Percentiles rank a stretch among this genome's conserved stretches.
Conservation (phyloP, 2,888 invertebrate genomes). For the Portevinia maculata region DNA sequence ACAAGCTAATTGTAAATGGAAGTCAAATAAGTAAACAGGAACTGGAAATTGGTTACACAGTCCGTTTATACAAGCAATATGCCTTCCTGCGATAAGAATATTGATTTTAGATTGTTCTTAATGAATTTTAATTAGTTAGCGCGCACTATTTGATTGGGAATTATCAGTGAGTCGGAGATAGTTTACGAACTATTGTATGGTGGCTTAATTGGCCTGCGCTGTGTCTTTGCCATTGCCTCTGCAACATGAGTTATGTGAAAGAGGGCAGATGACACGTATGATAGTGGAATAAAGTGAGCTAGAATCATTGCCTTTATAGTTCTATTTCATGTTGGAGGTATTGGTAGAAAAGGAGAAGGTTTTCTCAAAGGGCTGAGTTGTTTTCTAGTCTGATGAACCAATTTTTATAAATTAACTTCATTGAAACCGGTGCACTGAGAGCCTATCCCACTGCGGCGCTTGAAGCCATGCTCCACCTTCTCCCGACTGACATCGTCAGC, state of each 20-base stretch:
- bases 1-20: slow-evolving; percentile 71
- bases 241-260: not conserved
- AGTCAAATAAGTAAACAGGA: slow-evolving; percentile 71
- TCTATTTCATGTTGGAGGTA: not conserved
- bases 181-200: not conserved
- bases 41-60: slow-evolving; percentile 72
- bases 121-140: slow-evolving; percentile 74
- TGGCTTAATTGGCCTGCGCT: slow-evolving; percentile 23
- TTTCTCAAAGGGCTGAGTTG: too few relatives aligned
- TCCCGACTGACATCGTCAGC: too few relatives aligned
- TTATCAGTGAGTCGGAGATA: slow-evolving; percentile 37
- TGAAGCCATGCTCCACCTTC: too few relatives aligned
- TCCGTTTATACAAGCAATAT: slow-evolving; percentile 65
- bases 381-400: too few relatives aligned
- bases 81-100: slow-evolving; percentile 73
- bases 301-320: slow-evolving; percentile 36
- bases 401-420: too few relatives aligned
- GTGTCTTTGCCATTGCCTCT: not conserved
- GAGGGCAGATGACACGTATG: slow-evolving; percentile 24
- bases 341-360: too few relatives aligned
- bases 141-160: slow-evolving; percentile 62
- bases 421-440: too few relatives aligned
- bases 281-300: slow-evolving; percentile 27
- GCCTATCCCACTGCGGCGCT: too few relatives aligned
- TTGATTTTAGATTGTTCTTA: slow-evolving; percentile 74